Evolutionary conservation across 2,888 invertebrate species (phyloP).

Genomic region (Tridacna gigas): DNA sequence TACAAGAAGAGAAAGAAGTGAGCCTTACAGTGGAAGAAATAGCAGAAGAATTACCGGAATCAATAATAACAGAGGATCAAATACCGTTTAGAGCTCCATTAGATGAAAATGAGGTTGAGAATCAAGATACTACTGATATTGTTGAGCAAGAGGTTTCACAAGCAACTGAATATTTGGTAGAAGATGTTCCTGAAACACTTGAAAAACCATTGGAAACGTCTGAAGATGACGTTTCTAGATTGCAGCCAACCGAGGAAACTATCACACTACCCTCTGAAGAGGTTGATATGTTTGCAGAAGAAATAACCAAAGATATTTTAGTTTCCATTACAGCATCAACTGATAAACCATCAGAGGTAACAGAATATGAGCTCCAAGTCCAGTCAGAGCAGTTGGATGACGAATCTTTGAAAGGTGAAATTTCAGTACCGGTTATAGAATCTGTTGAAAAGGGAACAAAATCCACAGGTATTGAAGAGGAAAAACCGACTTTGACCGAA

Average conservation of each 20-base stretch:
- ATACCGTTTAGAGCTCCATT: conserved; percentile 30
- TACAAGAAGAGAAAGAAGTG: background rate
- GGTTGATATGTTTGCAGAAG: conserved; percentile 46
- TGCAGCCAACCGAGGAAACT: conserved; percentile 9
- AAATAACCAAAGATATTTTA: conserved; percentile 53
- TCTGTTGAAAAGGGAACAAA: background rate
- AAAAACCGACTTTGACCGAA: conserved; percentile 27
- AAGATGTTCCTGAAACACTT: conserved; percentile 36
- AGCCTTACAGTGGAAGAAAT: background rate
- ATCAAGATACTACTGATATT: conserved; percentile 45
- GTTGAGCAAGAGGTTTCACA: conserved; percentile 52
- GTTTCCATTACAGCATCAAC: conserved; percentile 33
- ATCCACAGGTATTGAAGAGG: conserved; percentile 10
- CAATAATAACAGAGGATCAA: conserved; percentile 16
- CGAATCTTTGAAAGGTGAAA: conserved; percentile 19
- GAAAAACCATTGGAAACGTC: background rate
- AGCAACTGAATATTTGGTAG: conserved; percentile 23
- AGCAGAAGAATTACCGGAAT: conserved; percentile 13
- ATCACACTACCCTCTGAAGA: conserved; percentile 54
- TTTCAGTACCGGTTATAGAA: background rate
- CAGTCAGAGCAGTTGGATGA: conserved; percentile 42
- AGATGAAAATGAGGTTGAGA: conserved; percentile 46
- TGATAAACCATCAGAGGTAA: conserved; percentile 17
- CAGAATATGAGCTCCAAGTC: background rate
- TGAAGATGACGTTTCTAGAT: conserved; percentile 2